phyloP scores from a whole-genome alignment of 2,113 vertebrate genomes.

The Trinectes maculatus region DNA sequence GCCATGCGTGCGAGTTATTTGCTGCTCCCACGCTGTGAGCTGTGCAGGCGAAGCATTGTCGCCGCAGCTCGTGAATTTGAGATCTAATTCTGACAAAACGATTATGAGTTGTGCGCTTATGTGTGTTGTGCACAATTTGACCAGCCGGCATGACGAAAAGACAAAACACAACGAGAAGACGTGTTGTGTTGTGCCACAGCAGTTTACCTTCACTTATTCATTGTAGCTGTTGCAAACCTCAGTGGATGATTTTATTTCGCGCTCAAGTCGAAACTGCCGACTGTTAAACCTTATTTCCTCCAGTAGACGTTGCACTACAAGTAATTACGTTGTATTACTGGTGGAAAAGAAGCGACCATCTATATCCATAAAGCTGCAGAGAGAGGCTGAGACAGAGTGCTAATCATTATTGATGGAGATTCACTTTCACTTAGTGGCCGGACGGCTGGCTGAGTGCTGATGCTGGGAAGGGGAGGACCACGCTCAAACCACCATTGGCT shows the following conservation, averaged over 20 bases:
- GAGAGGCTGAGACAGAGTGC: slow-evolving; percentile 55
- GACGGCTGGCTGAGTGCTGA: slow-evolving; percentile 58
- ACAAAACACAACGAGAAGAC: too few relatives aligned
- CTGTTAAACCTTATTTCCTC: slow-evolving; percentile 41
- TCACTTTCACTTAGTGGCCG: slow-evolving; percentile 65
- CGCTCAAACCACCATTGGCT: slow-evolving; percentile 37
- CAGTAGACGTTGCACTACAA: slow-evolving; percentile 32
- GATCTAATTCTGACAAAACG: slow-evolving; percentile 63
- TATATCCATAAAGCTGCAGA: slow-evolving; percentile 62
- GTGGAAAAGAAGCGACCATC: slow-evolving; percentile 62
- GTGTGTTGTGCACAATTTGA: slow-evolving; percentile 28
- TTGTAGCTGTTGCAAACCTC: slow-evolving; percentile 33
- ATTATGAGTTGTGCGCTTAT: slow-evolving; percentile 19
- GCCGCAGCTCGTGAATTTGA: slow-evolving; percentile 49
- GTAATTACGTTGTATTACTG: slow-evolving; percentile 57
- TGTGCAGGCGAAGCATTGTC: slow-evolving; percentile 7
- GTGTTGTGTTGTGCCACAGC: slow-evolving; percentile 32
- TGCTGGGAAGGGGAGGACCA: slow-evolving; percentile 33
- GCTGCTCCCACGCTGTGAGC: slow-evolving; percentile 35
- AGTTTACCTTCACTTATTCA: slow-evolving; percentile 31
- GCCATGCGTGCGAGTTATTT: slow-evolving; percentile 31
- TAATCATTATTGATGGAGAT: slow-evolving; percentile 76
- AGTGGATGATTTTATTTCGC: background rate
- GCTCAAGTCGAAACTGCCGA: slow-evolving; percentile 19
- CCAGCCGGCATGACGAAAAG: background rate